Percentiles rank a stretch among this genome's conserved stretches.
Evolutionary conservation across 2,888 invertebrate species (phyloP).

Genomic region (Monoplex corrugatus): DNA sequence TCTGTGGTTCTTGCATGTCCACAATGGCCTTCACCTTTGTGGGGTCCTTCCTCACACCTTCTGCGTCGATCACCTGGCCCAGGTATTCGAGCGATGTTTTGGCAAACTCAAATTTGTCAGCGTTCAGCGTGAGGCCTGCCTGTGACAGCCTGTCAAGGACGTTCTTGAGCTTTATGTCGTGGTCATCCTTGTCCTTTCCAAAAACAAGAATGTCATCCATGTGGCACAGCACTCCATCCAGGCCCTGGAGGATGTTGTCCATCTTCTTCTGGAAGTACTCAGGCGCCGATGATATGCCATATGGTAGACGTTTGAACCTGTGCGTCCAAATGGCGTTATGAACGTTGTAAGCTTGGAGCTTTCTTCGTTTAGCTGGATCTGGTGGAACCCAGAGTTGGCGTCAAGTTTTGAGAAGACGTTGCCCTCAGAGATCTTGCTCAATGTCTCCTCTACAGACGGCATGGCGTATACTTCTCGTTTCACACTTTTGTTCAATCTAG

Average conservation of each 20-base stretch:
- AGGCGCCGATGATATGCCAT: slow-evolving; percentile 38
- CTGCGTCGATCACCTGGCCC: slow-evolving; percentile 83
- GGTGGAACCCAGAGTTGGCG: background rate
- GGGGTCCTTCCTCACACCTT: slow-evolving; percentile 83
- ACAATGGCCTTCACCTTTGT: slow-evolving; percentile 80
- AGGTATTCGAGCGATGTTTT: background rate
- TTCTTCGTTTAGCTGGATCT: slow-evolving; percentile 28
- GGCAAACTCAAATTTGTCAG: background rate
- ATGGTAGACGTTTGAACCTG: slow-evolving; percentile 29
- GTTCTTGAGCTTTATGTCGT: no score
- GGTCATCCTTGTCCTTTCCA: background rate
- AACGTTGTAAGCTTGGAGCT: slow-evolving; percentile 36
- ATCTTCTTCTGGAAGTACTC: slow-evolving; percentile 45
- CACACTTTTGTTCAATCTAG: background rate
- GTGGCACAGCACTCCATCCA: slow-evolving; percentile 54
- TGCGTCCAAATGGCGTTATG: slow-evolving; percentile 48
- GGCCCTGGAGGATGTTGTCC: slow-evolving; percentile 36
- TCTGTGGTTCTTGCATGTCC: background rate
- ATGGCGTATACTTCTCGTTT: background rate
- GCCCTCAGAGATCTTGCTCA: background rate
- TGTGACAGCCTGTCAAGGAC: background rate
- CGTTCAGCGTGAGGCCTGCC: background rate
- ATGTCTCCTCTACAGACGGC: background rate
- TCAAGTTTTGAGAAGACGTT: slow-evolving; percentile 22
- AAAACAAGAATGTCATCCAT: slow-evolving; percentile 60